Evolutionary conservation across 92 coral and sea anemone genomes (phyloP).

Genomic region (Siderastrea siderea): DNA sequence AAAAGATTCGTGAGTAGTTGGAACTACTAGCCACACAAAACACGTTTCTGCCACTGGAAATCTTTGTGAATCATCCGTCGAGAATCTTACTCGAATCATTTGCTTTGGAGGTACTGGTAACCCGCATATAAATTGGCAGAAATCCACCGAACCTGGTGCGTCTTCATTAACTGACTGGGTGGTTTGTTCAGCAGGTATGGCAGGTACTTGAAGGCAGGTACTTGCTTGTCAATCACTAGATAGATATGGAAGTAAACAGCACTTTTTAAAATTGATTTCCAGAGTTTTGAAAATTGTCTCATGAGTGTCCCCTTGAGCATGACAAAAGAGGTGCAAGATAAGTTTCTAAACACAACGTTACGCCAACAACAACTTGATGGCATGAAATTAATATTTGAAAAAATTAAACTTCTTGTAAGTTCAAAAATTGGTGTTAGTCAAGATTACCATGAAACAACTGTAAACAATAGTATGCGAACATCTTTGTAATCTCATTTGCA

Average conservation of each 20-base stretch:
- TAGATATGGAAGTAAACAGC: background rate
- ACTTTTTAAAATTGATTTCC: background rate
- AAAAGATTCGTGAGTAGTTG: constrained; percentile 6
- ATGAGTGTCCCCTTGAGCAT: background rate
- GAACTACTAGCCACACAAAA: constrained; percentile 39
- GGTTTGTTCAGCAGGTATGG: background rate
- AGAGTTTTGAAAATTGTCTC: constrained; percentile 1
- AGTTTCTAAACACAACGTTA: background rate
- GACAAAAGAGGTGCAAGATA: background rate
- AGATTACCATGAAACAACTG: constrained; percentile 1
- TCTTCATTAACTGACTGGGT: background rate
- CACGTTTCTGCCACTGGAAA: constrained; percentile 43
- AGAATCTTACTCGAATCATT: constrained; percentile 5
- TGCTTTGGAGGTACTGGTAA: constrained; percentile 9
- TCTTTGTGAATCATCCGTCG: background rate
- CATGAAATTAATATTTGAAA: background rate
- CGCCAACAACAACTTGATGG: constrained; percentile 1
- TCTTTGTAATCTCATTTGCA: background rate
- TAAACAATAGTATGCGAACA: background rate
- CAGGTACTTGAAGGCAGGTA: constrained; percentile 12
- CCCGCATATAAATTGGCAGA: constrained; percentile 4
- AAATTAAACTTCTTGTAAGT: background rate
- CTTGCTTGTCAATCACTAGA: constrained; percentile 15
- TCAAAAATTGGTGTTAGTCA: background rate
- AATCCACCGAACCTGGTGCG: constrained; percentile 6